Conservation (phyloP, 2,888 invertebrate genomes). For the Stenchaetothrips biformis region DNA sequence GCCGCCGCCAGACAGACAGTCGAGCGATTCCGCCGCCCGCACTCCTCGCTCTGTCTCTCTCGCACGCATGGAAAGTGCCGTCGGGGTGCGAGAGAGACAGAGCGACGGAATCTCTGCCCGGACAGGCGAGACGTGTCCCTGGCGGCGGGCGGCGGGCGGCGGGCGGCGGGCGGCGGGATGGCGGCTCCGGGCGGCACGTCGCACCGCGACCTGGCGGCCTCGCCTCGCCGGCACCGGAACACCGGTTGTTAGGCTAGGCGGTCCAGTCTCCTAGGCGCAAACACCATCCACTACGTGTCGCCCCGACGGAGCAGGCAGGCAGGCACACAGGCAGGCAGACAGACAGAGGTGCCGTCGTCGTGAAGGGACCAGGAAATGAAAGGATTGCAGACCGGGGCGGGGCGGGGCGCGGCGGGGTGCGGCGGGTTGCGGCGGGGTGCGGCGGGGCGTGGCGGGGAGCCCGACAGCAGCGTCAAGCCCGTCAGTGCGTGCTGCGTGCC, state of each 20-base stretch:
- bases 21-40: no score
- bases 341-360: background rate
- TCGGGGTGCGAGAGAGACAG: no score
- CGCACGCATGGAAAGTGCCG: no score
- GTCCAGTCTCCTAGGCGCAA: background rate
- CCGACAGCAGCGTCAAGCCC: background rate
- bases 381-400: slow-evolving; percentile 6
- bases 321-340: background rate
- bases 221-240: background rate
- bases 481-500: background rate
- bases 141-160: background rate
- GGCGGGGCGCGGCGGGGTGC: background rate
- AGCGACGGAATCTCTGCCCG: no score
- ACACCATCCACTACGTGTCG: background rate
- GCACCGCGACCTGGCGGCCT: no score
- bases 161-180: background rate
- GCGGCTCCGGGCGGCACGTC: background rate
- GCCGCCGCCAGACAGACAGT: no score
- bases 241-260: slow-evolving; percentile 1
- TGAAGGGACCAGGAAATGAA: slow-evolving; percentile 20
- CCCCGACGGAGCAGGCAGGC: background rate
- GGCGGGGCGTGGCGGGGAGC: background rate
- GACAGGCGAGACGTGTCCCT: background rate
- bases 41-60: no score
- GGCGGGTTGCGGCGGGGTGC: background rate